These are phyloP conservation scores for Gallinago media DNA, from an alignment of 2,113 vertebrate species.

Conservation along the genomic window DNA sequence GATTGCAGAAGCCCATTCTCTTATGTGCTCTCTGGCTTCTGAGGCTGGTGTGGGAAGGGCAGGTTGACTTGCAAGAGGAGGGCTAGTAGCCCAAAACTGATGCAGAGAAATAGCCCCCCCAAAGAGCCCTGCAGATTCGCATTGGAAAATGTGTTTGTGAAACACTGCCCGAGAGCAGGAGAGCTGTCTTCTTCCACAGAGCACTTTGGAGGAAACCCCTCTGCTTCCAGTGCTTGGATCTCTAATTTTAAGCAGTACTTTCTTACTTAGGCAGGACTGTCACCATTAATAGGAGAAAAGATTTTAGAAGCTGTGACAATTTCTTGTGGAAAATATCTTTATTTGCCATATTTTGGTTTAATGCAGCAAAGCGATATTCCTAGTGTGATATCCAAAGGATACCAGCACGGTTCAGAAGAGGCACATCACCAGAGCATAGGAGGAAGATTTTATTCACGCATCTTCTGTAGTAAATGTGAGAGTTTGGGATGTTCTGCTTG, in stretches of 20 bases:
- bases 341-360: background rate
- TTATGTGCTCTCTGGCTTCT: background rate
- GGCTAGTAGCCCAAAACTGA: background rate
- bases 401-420: constrained; percentile 3
- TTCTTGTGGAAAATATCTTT: background rate
- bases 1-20: background rate
- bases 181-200: background rate
- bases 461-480: constrained; percentile 56
- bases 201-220: background rate
- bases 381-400: constrained; percentile 46
- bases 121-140: background rate
- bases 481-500: constrained; percentile 76
- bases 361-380: constrained; percentile 60
- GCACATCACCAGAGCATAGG: background rate
- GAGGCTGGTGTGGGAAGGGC: accelerated
- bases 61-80: background rate
- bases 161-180: background rate
- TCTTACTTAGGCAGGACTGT: background rate
- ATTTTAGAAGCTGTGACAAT: background rate
- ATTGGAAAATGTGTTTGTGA: background rate
- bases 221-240: background rate
- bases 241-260: background rate
- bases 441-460: background rate
- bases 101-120: background rate
- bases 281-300: background rate